Conservation (phyloP, 2,113 vertebrate species). For the Plecturocebus donacophilus region DNA sequence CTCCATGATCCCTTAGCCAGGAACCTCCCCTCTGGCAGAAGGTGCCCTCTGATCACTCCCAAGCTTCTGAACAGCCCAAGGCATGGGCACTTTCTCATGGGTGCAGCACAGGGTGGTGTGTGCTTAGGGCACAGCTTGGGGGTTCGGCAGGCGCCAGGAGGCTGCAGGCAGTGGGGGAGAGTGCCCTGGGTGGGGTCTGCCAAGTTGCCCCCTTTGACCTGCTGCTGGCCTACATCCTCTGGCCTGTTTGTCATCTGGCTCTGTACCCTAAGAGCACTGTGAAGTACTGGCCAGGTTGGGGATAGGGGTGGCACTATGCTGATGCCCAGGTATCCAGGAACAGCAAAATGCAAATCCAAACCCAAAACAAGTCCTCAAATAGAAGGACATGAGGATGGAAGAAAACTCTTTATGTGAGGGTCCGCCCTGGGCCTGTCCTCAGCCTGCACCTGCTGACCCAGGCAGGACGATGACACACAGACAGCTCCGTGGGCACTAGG, state of each 20-base stretch:
- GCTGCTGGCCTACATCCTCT: background rate
- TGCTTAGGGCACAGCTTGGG: background rate
- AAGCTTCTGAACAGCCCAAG: background rate
- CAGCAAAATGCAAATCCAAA: background rate
- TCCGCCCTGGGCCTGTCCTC: background rate
- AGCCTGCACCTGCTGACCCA: fast-evolving
- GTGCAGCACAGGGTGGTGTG: background rate
- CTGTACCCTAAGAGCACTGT: background rate
- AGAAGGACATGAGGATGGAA: background rate
- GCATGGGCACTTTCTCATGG: background rate
- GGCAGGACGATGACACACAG: background rate
- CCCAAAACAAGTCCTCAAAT: background rate
- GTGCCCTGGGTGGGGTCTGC: background rate
- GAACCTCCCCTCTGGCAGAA: background rate
- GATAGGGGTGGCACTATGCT: background rate
- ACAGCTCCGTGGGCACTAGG: background rate
- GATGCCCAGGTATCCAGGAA: background rate
- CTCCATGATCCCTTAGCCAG: background rate
- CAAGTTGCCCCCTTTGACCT: background rate
- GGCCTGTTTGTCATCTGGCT: background rate
- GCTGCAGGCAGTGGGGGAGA: background rate
- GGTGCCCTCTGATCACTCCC: background rate
- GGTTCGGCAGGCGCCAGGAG: background rate
- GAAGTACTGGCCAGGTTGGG: background rate
- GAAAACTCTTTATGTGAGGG: background rate